phyloP scores from a whole-genome alignment of 2,888 invertebrate species.

The Endomychus coccineus region DNA sequence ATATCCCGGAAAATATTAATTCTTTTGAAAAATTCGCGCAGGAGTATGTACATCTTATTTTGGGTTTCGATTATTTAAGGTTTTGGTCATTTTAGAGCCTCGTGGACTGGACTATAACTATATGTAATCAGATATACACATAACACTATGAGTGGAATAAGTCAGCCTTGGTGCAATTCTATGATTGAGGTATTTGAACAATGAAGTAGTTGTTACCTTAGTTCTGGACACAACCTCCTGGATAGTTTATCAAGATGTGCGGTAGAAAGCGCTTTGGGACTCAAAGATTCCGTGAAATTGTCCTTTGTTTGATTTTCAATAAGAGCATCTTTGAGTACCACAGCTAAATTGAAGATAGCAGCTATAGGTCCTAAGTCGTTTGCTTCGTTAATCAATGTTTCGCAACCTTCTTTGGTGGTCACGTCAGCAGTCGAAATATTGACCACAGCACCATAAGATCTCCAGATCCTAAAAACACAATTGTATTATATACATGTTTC shows the following conservation, averaged over 20 bases:
- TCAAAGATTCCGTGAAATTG: constrained; percentile 59
- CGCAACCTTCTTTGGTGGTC: constrained; percentile 62
- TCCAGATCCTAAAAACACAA: constrained; percentile 61
- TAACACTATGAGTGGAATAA: too few species aligned
- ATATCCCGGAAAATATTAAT: too few species aligned
- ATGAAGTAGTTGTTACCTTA: too few species aligned
- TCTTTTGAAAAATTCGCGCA: too few species aligned
- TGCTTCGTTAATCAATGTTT: constrained; percentile 59
- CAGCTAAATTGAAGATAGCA: constrained; percentile 86
- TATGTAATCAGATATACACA: too few species aligned
- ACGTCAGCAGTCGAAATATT: constrained; percentile 65
- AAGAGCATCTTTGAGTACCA: constrained; percentile 65
- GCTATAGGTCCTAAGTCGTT: constrained; percentile 60
- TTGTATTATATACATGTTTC: too few species aligned
- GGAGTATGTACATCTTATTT: too few species aligned
- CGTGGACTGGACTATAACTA: too few species aligned
- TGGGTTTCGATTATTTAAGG: too few species aligned
- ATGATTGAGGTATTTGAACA: too few species aligned
- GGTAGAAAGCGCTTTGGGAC: constrained; percentile 78
- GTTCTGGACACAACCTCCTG: constrained; percentile 27
- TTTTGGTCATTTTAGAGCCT: too few species aligned
- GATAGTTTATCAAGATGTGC: constrained; percentile 59
- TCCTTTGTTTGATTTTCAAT: constrained; percentile 70
- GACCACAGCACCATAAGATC: constrained; percentile 60
- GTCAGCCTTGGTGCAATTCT: too few species aligned